Evolutionary conservation across 2,888 invertebrate species (phyloP), one percentile per base, ranked within the genome.

Genomic region (Megastigmus dorsalis): DNA sequence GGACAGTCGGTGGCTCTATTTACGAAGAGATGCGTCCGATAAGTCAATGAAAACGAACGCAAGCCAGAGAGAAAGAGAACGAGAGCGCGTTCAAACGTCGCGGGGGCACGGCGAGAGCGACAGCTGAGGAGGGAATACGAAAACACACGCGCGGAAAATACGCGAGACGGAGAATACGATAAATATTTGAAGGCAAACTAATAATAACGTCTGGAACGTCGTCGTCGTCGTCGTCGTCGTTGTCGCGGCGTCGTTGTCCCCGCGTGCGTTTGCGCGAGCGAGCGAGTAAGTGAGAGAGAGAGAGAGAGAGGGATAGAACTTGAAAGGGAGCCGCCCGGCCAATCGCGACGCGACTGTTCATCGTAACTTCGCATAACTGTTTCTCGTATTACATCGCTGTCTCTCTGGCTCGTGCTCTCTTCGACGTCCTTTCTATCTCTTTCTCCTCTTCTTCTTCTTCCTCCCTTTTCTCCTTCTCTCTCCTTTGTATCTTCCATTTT

Each of bases 121-220:
- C 26, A 60, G 43, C 20, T 20, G 43, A 60, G 43, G 20, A 59
- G 72, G 76, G 18, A 77, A 79, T 76, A 59, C 57, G 23, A 55
- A 57, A 63, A 67, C 71, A 77, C 75, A 68, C 74, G 74, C 48
- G 63, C 41, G 71, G 74, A 43, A 71, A 48, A 65, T 57, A 57
- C 73, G 62, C 57, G 65, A 62, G 69, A 68, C 77, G 80, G 80
- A 79, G 80, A 81, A 80, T 82, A 82, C 80, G 81, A 82, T 85
- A 84, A 86, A 86, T 85, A 85, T 85, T 86, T 85, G 79, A 82
- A 83, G 82, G 82, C 81, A 73, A 84, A 85, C 86, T 85, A 85
- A 84, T 85, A 86, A 86, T 84, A 85, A 85, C 83, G 79, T 67
- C 50, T 15, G 60, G 18, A 30, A 30, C 41, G 69, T n/a, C 60